Conservation (phyloP, 2,888 invertebrate species). For the Catocala fraxini region DNA sequence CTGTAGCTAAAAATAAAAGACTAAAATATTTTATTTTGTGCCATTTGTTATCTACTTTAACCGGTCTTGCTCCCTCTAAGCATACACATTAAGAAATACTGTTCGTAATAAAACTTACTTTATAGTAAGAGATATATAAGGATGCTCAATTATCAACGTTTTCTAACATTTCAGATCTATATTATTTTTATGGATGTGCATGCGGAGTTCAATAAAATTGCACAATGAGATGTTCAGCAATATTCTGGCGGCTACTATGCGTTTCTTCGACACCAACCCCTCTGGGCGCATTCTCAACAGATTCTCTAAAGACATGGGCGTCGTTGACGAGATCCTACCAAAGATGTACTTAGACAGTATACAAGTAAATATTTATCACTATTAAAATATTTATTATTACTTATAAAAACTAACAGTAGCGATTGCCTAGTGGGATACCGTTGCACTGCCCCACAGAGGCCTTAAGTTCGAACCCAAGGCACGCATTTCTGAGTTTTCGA, state of each 20-base stretch:
- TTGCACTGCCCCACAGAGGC: no score
- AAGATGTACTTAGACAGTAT: constrained; percentile 89
- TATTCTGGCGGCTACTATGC: constrained; percentile 91
- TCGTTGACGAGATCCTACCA: constrained; percentile 92
- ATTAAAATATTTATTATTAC: not conserved
- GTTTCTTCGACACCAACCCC: constrained; percentile 95
- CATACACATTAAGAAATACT: no score
- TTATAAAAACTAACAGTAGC: not conserved
- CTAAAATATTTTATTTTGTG: no score
- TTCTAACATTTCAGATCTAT: constrained; percentile 85
- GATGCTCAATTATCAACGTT: no score
- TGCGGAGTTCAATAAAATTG: constrained; percentile 91
- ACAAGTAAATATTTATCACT: constrained; percentile 72
- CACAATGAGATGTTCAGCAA: constrained; percentile 93
- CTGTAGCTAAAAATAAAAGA: no score
- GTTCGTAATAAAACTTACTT: no score
- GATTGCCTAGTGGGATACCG: no score
- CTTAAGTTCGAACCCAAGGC: no score
- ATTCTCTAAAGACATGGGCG: constrained; percentile 95
- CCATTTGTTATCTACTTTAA: no score
- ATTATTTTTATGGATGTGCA: constrained; percentile 91
- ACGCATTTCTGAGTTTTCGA: no score
- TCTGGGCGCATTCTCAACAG: constrained; percentile 94
- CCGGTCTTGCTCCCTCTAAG: no score
- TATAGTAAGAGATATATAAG: no score